Conservation (phyloP, 2,797 vertebrate species). For the Liasis olivaceus region DNA sequence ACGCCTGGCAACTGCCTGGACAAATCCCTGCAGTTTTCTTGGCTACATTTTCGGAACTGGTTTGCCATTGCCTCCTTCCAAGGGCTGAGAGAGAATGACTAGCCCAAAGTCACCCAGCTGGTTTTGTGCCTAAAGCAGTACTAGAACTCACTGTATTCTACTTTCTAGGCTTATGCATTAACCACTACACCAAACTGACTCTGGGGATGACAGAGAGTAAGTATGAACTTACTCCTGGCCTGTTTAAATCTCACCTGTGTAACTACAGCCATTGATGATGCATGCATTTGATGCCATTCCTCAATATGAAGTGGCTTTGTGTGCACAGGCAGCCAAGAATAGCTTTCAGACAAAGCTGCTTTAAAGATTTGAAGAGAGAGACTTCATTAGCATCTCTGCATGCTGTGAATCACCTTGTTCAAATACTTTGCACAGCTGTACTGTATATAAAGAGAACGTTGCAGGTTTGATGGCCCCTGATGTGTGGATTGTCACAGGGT, state of each 20-base stretch:
- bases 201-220: neutral
- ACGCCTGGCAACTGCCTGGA: neutral
- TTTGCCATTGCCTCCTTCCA: neutral
- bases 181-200: neutral
- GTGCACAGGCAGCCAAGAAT: neutral
- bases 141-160: neutral
- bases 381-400: neutral
- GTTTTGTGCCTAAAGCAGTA: neutral
- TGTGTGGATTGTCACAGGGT: neutral
- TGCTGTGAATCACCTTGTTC: neutral
- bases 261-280: neutral
- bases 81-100: neutral
- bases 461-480: neutral
- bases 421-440: neutral
- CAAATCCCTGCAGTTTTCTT: neutral
- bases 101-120: neutral
- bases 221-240: neutral
- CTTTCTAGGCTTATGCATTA: neutral
- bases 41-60: neutral
- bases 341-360: neutral
- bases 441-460: neutral
- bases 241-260: neutral
- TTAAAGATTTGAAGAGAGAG: neutral
- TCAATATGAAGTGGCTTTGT: neutral
- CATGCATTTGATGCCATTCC: neutral